These are phyloP conservation scores for Malacoctenus gilli DNA, from an alignment of 2,797 vertebrate species.

Conservation along the genomic window DNA sequence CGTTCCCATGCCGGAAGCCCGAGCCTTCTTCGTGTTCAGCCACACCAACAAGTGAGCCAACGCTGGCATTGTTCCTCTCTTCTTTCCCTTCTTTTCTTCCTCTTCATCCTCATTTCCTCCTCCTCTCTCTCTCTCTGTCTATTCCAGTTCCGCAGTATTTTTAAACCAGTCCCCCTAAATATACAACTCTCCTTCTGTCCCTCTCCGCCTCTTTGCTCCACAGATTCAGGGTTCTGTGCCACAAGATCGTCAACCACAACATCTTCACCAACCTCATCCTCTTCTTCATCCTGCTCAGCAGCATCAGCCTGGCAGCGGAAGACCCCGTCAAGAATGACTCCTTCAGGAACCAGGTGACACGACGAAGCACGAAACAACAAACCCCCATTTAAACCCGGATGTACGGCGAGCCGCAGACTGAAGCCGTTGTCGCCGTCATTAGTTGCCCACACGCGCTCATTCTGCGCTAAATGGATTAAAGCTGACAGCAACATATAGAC, in stretches of 20 bases:
- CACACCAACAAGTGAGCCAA: slow-evolving; percentile 90
- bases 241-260: slow-evolving; percentile 97
- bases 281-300: slow-evolving; percentile 99
- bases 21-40: slow-evolving; percentile 96
- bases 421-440: slow-evolving; percentile 31
- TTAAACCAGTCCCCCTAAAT: neutral
- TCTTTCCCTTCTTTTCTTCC: neutral
- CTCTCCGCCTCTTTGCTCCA: slow-evolving; percentile 1
- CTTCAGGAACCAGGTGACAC: slow-evolving; percentile 90
- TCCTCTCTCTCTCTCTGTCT: neutral
- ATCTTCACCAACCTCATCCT: slow-evolving; percentile 99
- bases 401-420: slow-evolving; percentile 17
- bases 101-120: neutral
- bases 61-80: neutral
- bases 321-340: slow-evolving; percentile 94
- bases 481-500: slow-evolving; percentile 43
- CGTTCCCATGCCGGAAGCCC: slow-evolving; percentile 95
- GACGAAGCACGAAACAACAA: neutral
- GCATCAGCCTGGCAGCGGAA: slow-evolving; percentile 97
- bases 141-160: no score
- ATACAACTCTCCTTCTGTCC: neutral
- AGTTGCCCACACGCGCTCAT: slow-evolving; percentile 33
- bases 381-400: neutral
- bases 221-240: slow-evolving; percentile 96
- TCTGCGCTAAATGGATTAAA: slow-evolving; percentile 55